A percentile compares a stretch with the other conserved stretches of the same genome.
Conservation (phyloP, 2,113 vertebrate species). For the Archocentrus centrarchus region DNA sequence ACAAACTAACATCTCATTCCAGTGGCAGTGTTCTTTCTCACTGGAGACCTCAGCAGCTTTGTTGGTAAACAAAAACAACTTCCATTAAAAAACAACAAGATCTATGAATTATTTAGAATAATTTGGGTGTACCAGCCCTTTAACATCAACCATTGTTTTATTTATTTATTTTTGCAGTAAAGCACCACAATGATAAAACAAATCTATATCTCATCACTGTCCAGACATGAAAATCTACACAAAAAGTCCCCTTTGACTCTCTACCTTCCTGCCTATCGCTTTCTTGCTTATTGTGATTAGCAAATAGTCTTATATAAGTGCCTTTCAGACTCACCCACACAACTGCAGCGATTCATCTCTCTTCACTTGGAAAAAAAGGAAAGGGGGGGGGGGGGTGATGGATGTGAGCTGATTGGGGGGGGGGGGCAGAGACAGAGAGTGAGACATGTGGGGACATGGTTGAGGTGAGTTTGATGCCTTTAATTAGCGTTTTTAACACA, state of each 20-base stretch:
- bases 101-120: background rate
- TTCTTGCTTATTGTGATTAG: constrained; percentile 52
- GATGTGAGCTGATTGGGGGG: constrained; percentile 29
- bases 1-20: background rate
- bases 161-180: background rate
- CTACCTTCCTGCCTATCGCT: background rate
- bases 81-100: background rate
- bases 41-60: background rate
- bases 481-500: constrained; percentile 61
- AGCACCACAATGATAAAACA: background rate
- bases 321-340: constrained; percentile 63
- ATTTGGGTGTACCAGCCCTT: background rate
- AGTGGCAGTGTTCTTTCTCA: background rate
- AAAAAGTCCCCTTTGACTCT: background rate
- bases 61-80: background rate
- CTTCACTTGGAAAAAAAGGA: constrained; percentile 19
- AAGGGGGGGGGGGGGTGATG: background rate
- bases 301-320: constrained; percentile 58
- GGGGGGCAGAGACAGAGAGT: background rate
- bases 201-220: background rate
- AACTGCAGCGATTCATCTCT: constrained; percentile 59
- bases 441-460: constrained; percentile 10
- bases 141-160: background rate
- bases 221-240: background rate
- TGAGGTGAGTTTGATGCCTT: constrained; percentile 39